Percentiles rank a stretch among this genome's conserved stretches.
Conservation (phyloP, 2,113 vertebrate genomes). For the Carassius carassius region DNA sequence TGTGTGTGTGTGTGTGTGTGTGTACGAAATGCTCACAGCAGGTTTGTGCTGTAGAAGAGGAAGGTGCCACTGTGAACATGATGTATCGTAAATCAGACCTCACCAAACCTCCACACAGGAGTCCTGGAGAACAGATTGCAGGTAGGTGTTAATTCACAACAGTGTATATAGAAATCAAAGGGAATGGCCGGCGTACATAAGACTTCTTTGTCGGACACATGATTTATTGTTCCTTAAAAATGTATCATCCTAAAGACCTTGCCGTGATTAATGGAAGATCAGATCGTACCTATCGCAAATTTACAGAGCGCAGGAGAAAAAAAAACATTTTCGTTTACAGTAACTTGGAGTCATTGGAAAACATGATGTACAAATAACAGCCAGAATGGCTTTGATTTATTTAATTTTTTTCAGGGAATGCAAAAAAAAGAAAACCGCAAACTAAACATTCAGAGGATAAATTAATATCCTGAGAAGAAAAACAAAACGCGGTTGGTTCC, state of each 20-base stretch:
- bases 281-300: not conserved
- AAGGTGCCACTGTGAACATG: constrained; percentile 41
- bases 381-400: not conserved
- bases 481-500: constrained; percentile 4
- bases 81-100: constrained; percentile 24
- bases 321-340: not conserved
- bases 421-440: not conserved
- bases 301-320: not conserved
- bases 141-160: constrained; percentile 17
- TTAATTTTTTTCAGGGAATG: not conserved
- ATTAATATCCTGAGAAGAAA: constrained; percentile 17
- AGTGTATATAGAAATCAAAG: not conserved
- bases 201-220: not conserved
- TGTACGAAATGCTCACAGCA: constrained; percentile 19
- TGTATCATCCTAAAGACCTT: not conserved
- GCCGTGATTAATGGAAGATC: not conserved
- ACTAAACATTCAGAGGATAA: constrained; percentile 24
- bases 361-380: constrained; percentile 7
- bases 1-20: constrained; percentile 26
- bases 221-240: not conserved
- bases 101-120: constrained; percentile 31
- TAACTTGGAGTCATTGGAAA: not conserved
- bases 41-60: constrained; percentile 44
- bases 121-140: constrained; percentile 39
- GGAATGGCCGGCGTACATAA: no score